Percentiles rank a stretch among this genome's conserved stretches.
These are phyloP conservation scores for Cataglyphis livida DNA, from an alignment of 2,888 invertebrate genomes.

Conservation along the genomic window DNA sequence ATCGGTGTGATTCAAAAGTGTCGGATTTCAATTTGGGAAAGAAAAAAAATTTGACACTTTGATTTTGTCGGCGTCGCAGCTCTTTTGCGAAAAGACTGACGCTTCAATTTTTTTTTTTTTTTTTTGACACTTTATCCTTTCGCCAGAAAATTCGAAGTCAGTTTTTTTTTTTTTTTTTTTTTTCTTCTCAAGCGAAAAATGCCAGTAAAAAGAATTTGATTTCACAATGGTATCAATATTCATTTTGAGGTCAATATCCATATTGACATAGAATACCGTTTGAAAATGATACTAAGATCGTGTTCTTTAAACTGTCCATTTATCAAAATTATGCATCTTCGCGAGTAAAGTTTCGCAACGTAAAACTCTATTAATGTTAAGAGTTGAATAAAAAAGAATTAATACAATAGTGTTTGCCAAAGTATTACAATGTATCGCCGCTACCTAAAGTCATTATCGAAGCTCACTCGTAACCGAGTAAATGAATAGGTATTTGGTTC, in stretches of 20 bases:
- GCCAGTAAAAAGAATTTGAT: not conserved
- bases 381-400: not conserved
- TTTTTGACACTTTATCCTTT: not conserved
- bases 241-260: not conserved
- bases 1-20: not conserved
- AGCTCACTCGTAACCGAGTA: constrained; percentile 44
- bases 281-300: not conserved
- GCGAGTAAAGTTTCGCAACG: not conserved
- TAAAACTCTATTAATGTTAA: not conserved
- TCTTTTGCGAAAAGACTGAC: not conserved
- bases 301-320: not conserved
- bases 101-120: not conserved
- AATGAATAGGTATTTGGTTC: constrained; percentile 61
- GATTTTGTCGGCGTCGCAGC: not conserved
- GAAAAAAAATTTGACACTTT: constrained; percentile 23
- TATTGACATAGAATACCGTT: not conserved
- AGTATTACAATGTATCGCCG: constrained; percentile 2
- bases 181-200: not conserved
- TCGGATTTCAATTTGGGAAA: constrained; percentile 9
- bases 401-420: not conserved
- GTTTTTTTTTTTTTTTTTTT: too few relatives aligned
- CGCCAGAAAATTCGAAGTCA: not conserved
- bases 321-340: not conserved
- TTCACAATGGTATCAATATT: not conserved
- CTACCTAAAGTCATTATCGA: constrained; percentile 49